A percentile compares a stretch with the other conserved stretches of the same genome.
Conservation (phyloP, 2,113 vertebrate species). For the Spilogale gracilis region DNA sequence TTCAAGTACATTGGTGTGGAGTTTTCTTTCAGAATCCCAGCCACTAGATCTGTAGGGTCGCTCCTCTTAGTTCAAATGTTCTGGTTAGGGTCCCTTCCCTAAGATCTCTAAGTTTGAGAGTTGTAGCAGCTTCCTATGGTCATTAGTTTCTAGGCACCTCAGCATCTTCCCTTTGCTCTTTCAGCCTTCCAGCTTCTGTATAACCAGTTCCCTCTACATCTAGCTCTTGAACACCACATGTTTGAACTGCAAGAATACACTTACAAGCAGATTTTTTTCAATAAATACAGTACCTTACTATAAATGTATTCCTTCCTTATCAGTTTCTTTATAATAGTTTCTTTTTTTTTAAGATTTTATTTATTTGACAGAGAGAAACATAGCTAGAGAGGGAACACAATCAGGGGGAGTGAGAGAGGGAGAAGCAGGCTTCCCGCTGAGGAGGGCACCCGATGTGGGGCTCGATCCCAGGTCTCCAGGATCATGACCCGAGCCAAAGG, state of each 20-base stretch:
- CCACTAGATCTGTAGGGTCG: neutral
- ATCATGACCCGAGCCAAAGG: too few relatives aligned
- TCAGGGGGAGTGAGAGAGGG: too few relatives aligned
- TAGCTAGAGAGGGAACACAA: too few relatives aligned
- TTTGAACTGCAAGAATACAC: neutral
- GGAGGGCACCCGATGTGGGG: too few relatives aligned
- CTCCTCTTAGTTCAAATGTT: neutral
- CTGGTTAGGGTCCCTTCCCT: neutral
- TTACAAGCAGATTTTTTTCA: neutral
- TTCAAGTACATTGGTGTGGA: neutral
- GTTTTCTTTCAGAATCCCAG: neutral
- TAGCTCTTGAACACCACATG: neutral
- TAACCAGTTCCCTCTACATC: neutral
- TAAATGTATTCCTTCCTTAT: neutral
- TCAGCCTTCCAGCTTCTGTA: neutral
- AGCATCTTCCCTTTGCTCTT: neutral
- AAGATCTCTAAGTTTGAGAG: neutral
- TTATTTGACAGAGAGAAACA: too few relatives aligned
- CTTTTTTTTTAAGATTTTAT: too few relatives aligned
- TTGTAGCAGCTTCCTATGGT: neutral
- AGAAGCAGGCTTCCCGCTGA: too few relatives aligned
- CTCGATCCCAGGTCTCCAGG: too few relatives aligned
- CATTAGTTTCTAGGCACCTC: neutral
- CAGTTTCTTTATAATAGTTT: neutral
- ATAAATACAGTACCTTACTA: neutral